Evolutionary conservation across 2,888 invertebrate species (phyloP).

Genomic region (Drosophila algonquin): DNA sequence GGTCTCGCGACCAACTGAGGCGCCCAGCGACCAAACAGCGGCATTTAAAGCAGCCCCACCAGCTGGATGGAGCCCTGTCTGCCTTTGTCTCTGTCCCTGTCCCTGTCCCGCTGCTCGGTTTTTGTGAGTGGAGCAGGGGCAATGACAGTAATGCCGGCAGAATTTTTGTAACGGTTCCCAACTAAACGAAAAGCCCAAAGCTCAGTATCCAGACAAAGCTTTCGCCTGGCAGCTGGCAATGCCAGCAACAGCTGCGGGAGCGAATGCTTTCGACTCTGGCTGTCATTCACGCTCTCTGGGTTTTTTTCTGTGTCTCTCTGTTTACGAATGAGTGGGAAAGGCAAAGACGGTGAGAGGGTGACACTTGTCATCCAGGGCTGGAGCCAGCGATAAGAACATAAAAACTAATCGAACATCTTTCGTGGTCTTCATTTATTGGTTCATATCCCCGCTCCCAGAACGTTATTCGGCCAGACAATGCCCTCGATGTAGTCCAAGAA

Average conservation of each 20-base stretch:
- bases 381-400: no score
- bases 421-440: conserved; percentile 24
- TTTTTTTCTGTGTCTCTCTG: conserved; percentile 10
- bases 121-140: neutral
- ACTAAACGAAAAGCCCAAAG: neutral
- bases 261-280: no score
- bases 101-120: neutral
- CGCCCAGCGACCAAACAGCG: conserved; percentile 52
- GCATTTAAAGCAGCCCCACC: conserved; percentile 62
- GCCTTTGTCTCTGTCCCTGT: neutral
- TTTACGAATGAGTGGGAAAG: conserved; percentile 32
- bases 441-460: neutral
- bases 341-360: conserved; percentile 22
- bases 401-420: neutral
- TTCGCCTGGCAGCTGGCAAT: neutral
- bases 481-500: conserved; percentile 81
- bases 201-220: conserved; percentile 3
- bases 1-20: conserved; percentile 76
- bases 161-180: conserved; percentile 41
- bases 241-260: neutral
- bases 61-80: conserved; percentile 5
- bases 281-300: neutral
- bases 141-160: conserved; percentile 53
- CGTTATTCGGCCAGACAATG: conserved; percentile 76
- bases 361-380: conserved; percentile 34